Percentiles rank a stretch among this genome's conserved stretches.
phyloP scores from a whole-genome alignment of 2,888 invertebrate species.

The Leptarthrus brevirostris region DNA sequence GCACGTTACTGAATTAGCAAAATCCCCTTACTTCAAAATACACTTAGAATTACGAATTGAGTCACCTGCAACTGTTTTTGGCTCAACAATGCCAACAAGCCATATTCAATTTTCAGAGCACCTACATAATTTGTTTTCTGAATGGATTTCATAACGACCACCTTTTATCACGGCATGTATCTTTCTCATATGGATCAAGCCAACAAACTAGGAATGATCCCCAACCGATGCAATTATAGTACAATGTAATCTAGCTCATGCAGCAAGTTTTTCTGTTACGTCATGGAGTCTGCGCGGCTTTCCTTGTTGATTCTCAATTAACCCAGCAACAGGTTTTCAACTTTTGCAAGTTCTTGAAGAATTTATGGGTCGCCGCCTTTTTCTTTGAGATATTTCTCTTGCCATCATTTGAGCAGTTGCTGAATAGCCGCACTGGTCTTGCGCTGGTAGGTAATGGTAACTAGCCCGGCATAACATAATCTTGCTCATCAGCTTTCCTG shows the following conservation, averaged over 20 bases:
- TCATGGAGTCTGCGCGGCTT: slow-evolving; percentile 28
- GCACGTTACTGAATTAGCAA: neutral
- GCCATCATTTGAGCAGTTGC: neutral
- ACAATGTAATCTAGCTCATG: slow-evolving; percentile 23
- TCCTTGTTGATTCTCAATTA: slow-evolving; percentile 43
- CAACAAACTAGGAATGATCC: neutral
- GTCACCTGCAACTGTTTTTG: neutral
- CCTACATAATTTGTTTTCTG: slow-evolving; percentile 36
- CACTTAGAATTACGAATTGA: neutral
- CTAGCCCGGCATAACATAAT: slow-evolving; percentile 30
- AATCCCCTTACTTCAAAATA: neutral
- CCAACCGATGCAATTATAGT: neutral
- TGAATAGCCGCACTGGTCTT: neutral
- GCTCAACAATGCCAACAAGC: neutral
- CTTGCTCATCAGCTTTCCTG: slow-evolving; percentile 18
- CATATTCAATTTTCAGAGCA: neutral
- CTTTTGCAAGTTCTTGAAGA: slow-evolving; percentile 28
- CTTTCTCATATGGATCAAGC: slow-evolving; percentile 28
- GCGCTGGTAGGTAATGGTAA: slow-evolving; percentile 9
- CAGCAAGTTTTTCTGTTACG: slow-evolving; percentile 38
- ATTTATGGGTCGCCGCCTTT: slow-evolving; percentile 45
- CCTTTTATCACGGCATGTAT: slow-evolving; percentile 11
- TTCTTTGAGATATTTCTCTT: slow-evolving; percentile 10
- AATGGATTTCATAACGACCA: slow-evolving; percentile 40
- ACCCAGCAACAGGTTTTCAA: slow-evolving; percentile 40